Evolutionary conservation across 2,113 vertebrate species (phyloP).

Genomic region (human (Homo sapiens)): DNA sequence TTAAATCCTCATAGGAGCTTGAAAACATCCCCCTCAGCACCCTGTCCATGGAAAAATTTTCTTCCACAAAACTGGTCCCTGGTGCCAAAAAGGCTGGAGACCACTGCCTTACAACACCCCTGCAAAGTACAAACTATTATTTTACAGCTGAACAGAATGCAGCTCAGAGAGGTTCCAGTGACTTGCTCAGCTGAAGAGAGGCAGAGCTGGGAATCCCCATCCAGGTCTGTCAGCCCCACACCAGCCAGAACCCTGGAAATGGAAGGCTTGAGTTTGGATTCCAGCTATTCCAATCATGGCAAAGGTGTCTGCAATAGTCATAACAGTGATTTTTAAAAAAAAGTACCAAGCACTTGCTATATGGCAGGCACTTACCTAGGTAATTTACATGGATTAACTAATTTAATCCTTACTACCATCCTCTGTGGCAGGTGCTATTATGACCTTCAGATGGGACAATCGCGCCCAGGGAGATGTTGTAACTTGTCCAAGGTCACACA

Average conservation of each 20-base stretch:
- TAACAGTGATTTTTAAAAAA: accelerated
- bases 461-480: too few species aligned
- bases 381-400: accelerated
- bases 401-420: accelerated
- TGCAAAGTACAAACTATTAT: background rate
- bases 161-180: background rate
- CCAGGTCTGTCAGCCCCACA: background rate
- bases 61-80: too few species aligned
- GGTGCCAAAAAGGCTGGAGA: too few species aligned
- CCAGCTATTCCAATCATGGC: background rate
- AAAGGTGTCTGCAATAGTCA: background rate
- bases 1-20: too few species aligned
- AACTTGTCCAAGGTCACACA: background rate
- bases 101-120: too few species aligned
- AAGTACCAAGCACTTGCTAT: accelerated
- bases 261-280: background rate
- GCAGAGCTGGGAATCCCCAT: background rate
- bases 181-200: background rate
- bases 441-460: background rate
- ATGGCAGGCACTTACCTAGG: accelerated
- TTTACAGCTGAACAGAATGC: background rate
- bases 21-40: too few species aligned
- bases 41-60: too few species aligned
- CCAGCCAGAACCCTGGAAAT: background rate
- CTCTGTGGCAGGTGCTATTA: background rate